These are phyloP conservation scores for Hetaerina titia DNA, from an alignment of 2,888 invertebrate species.

Conservation along the genomic window DNA sequence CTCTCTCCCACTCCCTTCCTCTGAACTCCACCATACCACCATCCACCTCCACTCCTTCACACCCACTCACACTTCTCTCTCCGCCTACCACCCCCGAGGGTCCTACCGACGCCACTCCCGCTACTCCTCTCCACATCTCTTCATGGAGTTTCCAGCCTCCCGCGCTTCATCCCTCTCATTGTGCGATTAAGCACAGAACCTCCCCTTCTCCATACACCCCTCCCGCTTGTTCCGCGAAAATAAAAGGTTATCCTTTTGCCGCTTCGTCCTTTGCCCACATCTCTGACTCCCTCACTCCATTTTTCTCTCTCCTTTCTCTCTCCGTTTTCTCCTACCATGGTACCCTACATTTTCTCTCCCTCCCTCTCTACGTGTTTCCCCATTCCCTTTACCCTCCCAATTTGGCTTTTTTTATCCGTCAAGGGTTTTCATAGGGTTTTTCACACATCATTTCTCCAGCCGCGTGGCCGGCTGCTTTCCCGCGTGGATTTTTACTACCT, in stretches of 20 bases:
- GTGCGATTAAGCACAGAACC: not conserved
- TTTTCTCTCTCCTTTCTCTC: not conserved
- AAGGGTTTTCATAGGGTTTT: not conserved
- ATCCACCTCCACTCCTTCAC: not conserved
- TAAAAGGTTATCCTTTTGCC: too few relatives aligned
- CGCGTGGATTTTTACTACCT: not conserved
- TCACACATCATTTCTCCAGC: not conserved
- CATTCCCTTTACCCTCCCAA: not conserved
- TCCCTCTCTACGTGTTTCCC: not conserved
- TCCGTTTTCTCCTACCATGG: not conserved
- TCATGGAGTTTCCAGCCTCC: not conserved
- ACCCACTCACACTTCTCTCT: not conserved
- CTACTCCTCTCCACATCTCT: not conserved
- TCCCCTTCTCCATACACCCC: not conserved
- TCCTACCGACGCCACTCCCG: not conserved
- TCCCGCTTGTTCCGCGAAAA: too few relatives aligned
- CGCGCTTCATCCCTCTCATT: too few relatives aligned
- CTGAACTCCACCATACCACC: not conserved
- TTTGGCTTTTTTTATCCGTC: conserved; percentile 22
- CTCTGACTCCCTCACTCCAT: not conserved
- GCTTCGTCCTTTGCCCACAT: conserved; percentile 1
- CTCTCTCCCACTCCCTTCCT: not conserved
- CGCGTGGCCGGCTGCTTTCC: not conserved
- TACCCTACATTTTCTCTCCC: not conserved
- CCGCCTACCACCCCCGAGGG: not conserved